Evolutionary conservation across 2,888 invertebrate species (phyloP), one percentile per base, ranked within the genome.

Genomic region (Scelioninae gen. 1): DNA sequence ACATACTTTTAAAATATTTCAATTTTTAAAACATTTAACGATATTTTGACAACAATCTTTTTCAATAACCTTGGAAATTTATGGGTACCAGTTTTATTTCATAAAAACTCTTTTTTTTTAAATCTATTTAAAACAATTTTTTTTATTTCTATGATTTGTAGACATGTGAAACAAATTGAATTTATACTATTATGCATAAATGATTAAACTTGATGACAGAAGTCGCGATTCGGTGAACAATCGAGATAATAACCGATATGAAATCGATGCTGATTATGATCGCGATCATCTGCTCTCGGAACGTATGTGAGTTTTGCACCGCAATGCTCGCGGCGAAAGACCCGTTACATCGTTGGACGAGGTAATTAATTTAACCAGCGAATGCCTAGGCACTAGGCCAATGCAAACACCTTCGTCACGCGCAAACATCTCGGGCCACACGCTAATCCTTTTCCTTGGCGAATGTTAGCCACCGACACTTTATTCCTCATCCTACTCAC

Each of bases 301-400:
- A 10, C 47, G 74, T 74, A 65, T 55, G 65, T 71, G 75, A 60
- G 8, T 13, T 47, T 47, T 49, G 83, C 86, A 77, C 82, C 87
- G 77, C 80, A 56, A 47, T 32, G 65, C 83, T 77, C 82, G 77
- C 77, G 88, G 88, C 88, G 86, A 86, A 88, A 91, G 91, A 89
- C 88, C 92, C 92, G 92, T 92, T 92, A 92, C 86, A 88, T 89
- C 86, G 89, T 84, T 84, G 88, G 86, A 90, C 90, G 88, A 87
- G 91, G 90, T 91, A 92, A 92, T 92, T 92, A 92, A 92, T 92
- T 92, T 91, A 86, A 87, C 86, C 88, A 83, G 89, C 87, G 85
- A 90, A 89, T 88, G 87, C 86, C 87, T 88, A 88, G 89, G 85
- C 89, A 91, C 91, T 91, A 91, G 91, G 91, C 91, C 91, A 91